Percentiles rank a stretch among this genome's conserved stretches.
These are phyloP conservation scores for Drosophila dives DNA, from an alignment of 2,888 invertebrate genomes.

Conservation along the genomic window DNA sequence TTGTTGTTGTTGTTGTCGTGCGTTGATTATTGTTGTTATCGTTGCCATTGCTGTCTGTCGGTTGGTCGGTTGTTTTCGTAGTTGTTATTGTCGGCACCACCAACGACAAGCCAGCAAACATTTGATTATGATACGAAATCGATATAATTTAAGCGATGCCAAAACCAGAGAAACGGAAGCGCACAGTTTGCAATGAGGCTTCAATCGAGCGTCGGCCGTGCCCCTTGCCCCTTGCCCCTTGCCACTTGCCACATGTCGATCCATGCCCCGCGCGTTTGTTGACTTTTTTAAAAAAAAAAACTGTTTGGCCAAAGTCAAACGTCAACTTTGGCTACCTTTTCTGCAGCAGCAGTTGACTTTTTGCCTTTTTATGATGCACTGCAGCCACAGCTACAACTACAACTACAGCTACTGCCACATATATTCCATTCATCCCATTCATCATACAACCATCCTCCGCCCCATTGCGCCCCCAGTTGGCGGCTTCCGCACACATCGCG, in stretches of 20 bases:
- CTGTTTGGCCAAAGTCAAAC: constrained; percentile 59
- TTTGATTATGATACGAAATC: constrained; percentile 82
- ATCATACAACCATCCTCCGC: constrained; percentile 40
- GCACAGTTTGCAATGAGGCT: constrained; percentile 44
- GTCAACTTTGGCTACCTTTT: constrained; percentile 51
- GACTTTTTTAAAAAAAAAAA: constrained; percentile 45
- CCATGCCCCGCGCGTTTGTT: constrained; percentile 19
- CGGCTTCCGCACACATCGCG: constrained; percentile 70
- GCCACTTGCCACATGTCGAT: not conserved
- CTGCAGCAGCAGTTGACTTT: constrained; percentile 3
- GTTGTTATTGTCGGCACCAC: constrained; percentile 69
- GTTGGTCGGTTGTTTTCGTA: constrained; percentile 63
- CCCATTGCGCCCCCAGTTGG: constrained; percentile 28
- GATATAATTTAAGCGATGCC: constrained; percentile 81
- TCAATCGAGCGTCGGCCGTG: not conserved
- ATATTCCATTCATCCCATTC: constrained; percentile 35
- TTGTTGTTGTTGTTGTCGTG: constrained; percentile 51
- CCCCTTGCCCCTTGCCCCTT: not conserved
- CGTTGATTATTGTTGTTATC: constrained; percentile 79
- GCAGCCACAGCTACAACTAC: constrained; percentile 19
- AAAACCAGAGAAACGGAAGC: constrained; percentile 62
- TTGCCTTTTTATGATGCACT: constrained; percentile 41
- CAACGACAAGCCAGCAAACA: constrained; percentile 79
- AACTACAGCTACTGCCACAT: constrained; percentile 14
- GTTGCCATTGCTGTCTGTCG: constrained; percentile 31